These are phyloP conservation scores for Micoletzkya japonica DNA, from an alignment of 2,888 invertebrate genomes.

Conservation along the genomic window DNA sequence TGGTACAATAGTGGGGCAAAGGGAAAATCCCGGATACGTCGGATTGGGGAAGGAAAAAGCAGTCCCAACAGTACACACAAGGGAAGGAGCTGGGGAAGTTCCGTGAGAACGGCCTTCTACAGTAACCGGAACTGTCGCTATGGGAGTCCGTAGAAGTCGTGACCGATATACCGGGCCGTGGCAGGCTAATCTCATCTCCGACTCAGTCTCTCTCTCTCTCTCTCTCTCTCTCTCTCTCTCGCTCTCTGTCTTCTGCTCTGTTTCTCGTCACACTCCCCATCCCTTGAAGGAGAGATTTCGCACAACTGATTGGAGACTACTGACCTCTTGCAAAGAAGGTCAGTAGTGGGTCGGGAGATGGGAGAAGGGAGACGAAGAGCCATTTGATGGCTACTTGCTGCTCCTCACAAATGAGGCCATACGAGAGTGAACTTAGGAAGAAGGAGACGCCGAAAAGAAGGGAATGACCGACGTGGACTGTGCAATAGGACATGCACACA, in stretches of 20 bases:
- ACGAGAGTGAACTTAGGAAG: not conserved
- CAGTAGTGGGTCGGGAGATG: slow-evolving; percentile 4
- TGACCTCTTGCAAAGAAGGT: not conserved
- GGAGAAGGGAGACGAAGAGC: slow-evolving; percentile 9
- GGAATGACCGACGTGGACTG: not conserved
- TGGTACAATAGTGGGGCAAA: not conserved
- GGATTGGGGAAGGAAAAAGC: not conserved
- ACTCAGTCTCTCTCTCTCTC: slow-evolving; percentile 7
- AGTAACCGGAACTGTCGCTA: slow-evolving; percentile 1
- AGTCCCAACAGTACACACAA: not conserved
- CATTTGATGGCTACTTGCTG: not conserved
- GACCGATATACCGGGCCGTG: not conserved
- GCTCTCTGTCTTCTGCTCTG: not conserved
- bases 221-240: slow-evolving; percentile 18
- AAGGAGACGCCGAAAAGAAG: not conserved
- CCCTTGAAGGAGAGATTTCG: no score
- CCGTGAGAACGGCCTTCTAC: not conserved
- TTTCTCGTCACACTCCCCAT: slow-evolving; percentile 1
- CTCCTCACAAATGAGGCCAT: not conserved
- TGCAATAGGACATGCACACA: no score
- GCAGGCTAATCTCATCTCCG: not conserved
- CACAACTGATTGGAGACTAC: no score
- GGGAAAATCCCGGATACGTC: not conserved
- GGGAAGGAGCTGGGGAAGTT: not conserved
- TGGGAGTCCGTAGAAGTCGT: not conserved